Conservation (phyloP, 2,797 vertebrate species). For the Protonibea diacanthus region DNA sequence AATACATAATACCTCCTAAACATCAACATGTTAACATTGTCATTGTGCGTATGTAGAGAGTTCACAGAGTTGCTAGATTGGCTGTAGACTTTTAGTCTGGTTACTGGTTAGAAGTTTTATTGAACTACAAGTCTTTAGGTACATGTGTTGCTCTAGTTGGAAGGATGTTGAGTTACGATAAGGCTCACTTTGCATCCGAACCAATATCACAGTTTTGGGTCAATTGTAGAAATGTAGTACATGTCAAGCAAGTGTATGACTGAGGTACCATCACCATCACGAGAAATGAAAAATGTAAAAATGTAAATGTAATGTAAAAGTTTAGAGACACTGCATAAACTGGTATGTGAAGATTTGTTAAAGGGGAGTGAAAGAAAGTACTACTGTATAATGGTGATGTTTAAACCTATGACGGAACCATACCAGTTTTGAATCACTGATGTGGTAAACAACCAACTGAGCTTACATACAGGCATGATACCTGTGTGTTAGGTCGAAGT, state of each 20-base stretch:
- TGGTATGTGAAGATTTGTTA: background rate
- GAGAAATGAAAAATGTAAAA: too few relatives aligned
- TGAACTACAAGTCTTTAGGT: background rate
- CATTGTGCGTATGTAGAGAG: too few relatives aligned
- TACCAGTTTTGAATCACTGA: constrained; percentile 4
- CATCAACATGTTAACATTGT: too few relatives aligned
- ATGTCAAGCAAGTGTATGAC: background rate
- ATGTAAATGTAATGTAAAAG: too few relatives aligned
- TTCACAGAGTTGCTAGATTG: too few relatives aligned
- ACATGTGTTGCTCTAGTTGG: background rate
- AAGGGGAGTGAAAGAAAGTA: background rate
- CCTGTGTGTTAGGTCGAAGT: background rate
- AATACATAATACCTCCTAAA: too few relatives aligned
- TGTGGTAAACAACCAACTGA: constrained; percentile 7
- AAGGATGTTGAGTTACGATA: background rate
- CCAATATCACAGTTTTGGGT: background rate
- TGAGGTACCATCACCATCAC: too few relatives aligned
- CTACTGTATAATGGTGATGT: background rate
- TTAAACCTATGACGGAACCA: background rate
- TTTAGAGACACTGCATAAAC: too few relatives aligned
- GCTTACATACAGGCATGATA: background rate
- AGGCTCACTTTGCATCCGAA: too few relatives aligned
- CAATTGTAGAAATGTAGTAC: background rate
- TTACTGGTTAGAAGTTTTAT: too few relatives aligned
- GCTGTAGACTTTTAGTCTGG: too few relatives aligned